Base-by-base conservation (phyloP, 2,113 vertebrate species). In the Aspidoscelis tigris region DNA sequence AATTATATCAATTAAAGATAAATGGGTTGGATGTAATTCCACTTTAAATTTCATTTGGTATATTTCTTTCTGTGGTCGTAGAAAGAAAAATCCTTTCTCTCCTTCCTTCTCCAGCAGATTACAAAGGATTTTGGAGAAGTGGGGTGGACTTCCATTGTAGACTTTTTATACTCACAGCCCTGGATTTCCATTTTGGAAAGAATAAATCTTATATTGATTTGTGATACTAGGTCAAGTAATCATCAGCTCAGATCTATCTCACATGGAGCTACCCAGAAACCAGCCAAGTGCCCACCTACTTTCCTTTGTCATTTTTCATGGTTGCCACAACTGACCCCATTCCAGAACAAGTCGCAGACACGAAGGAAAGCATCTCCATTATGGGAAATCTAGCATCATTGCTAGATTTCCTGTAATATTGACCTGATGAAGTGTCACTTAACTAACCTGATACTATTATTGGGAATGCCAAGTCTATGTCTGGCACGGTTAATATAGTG, bases 1-100 rank as follows among this genome's bases (percentile, higher is more conserved):
- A 85, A 85, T 85, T 83, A 70, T 87, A 90, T 73, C 82, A 92
- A 84, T 88, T 88, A 90, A 85, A 93, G 92, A 55, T 80, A 82
- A 86, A 58, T n/a, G 58, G 9, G n/a, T 21, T 4, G 58, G 80
- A 7, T 20, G 7, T 26, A 68, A 78, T 85, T 39, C 3, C 41
- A 50, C 0, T 21, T 41, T 43, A 78, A 70, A 26, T 77, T 85
- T 69, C 66, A 90, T 41, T 66, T 24, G 53, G 65, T 71, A 75
- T 70, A 33, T 80, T 79, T 70, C 65, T 18, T 82, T 84, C 16
- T 80, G 70, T 69, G 82, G 18, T 43, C 0, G 2, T 84, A 72
- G 74, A 69, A 61, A 76, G 65, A 24, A 47, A 66, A 44, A 33
- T 39, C 26, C 41, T 10, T 53, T 43, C 24, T 64, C 76, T 43